These are phyloP conservation scores for Coelogynopora nodosa DNA, from an alignment of 2,888 invertebrate genomes.

Conservation along the genomic window DNA sequence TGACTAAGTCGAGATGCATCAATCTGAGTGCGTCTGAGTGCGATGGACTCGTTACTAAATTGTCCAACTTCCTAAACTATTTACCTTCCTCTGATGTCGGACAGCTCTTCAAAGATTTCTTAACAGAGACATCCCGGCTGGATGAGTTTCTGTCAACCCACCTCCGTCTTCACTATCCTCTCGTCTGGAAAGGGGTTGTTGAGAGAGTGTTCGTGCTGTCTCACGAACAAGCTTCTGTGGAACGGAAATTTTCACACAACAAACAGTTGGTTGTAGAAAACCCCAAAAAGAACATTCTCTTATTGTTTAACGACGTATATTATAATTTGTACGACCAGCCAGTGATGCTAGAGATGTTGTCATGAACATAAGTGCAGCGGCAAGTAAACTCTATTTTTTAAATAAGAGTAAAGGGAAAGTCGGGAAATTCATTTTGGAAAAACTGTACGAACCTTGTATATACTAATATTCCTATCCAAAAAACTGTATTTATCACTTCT, in stretches of 20 bases:
- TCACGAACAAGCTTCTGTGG: slow-evolving; percentile 7
- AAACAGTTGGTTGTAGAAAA: slow-evolving; percentile 6
- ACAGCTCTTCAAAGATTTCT: slow-evolving; percentile 12
- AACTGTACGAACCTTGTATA: neutral
- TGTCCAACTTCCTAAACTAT: slow-evolving; percentile 6
- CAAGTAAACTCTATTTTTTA: neutral
- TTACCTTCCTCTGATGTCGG: slow-evolving; percentile 16
- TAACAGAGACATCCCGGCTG: neutral
- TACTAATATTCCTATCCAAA: no score
- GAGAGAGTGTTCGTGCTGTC: slow-evolving; percentile 3
- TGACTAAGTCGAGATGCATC: neutral
- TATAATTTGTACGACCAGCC: neutral
- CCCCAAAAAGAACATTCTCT: slow-evolving; percentile 8
- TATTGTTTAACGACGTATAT: neutral
- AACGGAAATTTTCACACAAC: neutral
- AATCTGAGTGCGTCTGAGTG: neutral
- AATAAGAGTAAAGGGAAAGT: neutral
- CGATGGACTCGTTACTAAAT: neutral
- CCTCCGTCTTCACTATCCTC: neutral
- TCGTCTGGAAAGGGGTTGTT: neutral
- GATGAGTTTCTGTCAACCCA: neutral
- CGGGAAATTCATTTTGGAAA: neutral
- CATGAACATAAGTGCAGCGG: neutral
- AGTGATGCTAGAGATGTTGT: slow-evolving; percentile 1
- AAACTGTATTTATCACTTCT: no score